These are phyloP conservation scores for Isichthys henryi DNA, from an alignment of 2,113 vertebrate genomes.

Conservation along the genomic window DNA sequence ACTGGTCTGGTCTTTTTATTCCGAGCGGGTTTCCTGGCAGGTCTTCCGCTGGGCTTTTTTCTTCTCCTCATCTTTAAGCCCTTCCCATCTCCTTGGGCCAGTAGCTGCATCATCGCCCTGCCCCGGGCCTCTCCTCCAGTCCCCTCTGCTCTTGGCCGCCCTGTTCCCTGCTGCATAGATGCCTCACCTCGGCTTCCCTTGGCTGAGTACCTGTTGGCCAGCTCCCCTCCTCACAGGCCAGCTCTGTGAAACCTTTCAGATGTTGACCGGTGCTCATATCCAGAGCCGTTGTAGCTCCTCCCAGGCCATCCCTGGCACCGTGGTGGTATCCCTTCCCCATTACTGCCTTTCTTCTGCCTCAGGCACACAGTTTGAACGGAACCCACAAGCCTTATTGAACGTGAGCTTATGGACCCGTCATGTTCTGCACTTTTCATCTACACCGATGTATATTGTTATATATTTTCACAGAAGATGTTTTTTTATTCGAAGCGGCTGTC, in stretches of 20 bases:
- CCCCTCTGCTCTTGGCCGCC: neutral
- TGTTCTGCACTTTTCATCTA: neutral
- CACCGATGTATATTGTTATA: neutral
- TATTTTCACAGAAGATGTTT: neutral
- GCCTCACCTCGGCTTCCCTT: neutral
- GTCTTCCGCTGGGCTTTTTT: neutral
- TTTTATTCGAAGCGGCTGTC: neutral
- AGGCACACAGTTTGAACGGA: neutral
- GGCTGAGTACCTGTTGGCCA: neutral
- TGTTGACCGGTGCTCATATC: neutral
- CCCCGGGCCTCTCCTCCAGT: neutral
- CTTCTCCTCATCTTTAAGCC: neutral
- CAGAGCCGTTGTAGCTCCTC: neutral
- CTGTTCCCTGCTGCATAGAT: neutral
- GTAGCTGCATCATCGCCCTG: neutral
- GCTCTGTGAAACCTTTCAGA: neutral
- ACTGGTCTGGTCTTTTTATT: neutral
- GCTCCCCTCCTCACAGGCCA: neutral
- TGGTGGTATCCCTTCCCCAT: neutral
- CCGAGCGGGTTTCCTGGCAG: neutral
- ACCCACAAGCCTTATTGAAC: neutral
- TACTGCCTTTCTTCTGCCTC: neutral
- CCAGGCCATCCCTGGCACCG: neutral
- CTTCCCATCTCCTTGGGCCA: neutral
- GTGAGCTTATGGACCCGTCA: neutral